A percentile compares a stretch with the other conserved stretches of the same genome.
Evolutionary conservation across 2,888 invertebrate genomes (phyloP).

Genomic region (Monopis laevigella): DNA sequence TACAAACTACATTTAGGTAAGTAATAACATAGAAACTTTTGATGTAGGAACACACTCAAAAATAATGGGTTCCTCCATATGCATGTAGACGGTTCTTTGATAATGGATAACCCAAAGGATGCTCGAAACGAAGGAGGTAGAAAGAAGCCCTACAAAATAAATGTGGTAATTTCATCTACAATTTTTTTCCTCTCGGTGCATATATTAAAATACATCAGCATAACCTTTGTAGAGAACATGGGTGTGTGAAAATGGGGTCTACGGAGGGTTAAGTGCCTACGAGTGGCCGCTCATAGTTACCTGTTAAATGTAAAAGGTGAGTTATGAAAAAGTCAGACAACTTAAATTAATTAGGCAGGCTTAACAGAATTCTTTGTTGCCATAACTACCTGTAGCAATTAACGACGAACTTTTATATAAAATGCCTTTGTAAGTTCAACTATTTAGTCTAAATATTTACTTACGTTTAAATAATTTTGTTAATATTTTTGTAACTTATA

Average conservation of each 20-base stretch:
- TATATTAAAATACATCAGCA: constrained; percentile 56
- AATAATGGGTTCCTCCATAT: no score
- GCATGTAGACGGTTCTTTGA: not conserved
- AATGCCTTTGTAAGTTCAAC: no score
- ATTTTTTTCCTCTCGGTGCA: constrained; percentile 37
- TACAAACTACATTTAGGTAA: no score
- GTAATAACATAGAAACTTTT: no score
- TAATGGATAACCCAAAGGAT: constrained; percentile 28
- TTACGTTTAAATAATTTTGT: no score
- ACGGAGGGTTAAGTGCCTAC: constrained; percentile 25
- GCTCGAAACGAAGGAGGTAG: constrained; percentile 35
- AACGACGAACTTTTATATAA: no score
- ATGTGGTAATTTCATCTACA: constrained; percentile 52
- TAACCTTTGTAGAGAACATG: constrained; percentile 38
- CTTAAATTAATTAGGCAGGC: no score
- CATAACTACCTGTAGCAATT: no score
- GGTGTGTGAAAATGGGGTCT: constrained; percentile 34
- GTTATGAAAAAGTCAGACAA: not conserved
- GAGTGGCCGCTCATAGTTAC: not conserved
- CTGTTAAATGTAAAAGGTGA: not conserved
- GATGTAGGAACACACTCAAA: no score
- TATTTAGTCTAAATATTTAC: no score
- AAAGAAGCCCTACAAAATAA: constrained; percentile 42
- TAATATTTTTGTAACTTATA: no score
- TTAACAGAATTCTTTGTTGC: no score